Percentiles rank a stretch among this genome's conserved stretches.
Evolutionary conservation across 1,140 invertebrate species (phyloP).

Genomic region (Euwallacea fornicatus): DNA sequence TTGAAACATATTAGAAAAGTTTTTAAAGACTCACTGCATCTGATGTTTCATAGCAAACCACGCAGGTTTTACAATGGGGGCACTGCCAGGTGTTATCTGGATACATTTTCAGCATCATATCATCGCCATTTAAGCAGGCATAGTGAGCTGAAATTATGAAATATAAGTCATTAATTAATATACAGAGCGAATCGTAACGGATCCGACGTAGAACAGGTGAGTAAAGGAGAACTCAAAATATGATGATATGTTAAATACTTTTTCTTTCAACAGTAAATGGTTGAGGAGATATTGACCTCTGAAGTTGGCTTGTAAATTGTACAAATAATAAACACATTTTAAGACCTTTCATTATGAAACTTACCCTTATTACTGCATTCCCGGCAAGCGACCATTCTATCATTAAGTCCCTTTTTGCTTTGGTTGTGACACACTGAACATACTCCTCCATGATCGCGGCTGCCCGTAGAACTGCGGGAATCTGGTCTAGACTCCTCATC

Average conservation of each 20-base stretch:
- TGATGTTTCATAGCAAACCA: slow-evolving; percentile 69
- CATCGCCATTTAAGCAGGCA: slow-evolving; percentile 65
- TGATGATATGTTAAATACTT: too few species aligned
- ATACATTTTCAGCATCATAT: slow-evolving; percentile 65
- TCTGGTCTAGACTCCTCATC: slow-evolving; percentile 50
- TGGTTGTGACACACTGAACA: slow-evolving; percentile 62
- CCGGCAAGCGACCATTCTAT: slow-evolving; percentile 72
- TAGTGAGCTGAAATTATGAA: slow-evolving; percentile 59
- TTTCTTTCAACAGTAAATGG: too few species aligned
- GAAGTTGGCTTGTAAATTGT: too few species aligned
- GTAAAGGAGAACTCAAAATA: too few species aligned
- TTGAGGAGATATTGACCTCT: too few species aligned
- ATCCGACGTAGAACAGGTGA: too few species aligned
- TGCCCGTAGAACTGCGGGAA: slow-evolving; percentile 53
- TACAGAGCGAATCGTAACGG: too few species aligned
- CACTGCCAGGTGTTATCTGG: slow-evolving; percentile 72
- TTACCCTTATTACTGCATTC: slow-evolving; percentile 80
- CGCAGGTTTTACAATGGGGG: slow-evolving; percentile 71
- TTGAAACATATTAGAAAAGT: not conserved
- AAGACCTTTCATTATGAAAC: too few species aligned
- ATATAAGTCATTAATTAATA: not conserved
- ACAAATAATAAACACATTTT: too few species aligned
- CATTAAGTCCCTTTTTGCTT: slow-evolving; percentile 61
- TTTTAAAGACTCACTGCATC: slow-evolving; percentile 63
- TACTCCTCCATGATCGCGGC: slow-evolving; percentile 58